Evolutionary conservation across 2,113 vertebrate species (phyloP), one percentile per base, ranked within the genome.

Genomic region (Ciconia maguari): DNA sequence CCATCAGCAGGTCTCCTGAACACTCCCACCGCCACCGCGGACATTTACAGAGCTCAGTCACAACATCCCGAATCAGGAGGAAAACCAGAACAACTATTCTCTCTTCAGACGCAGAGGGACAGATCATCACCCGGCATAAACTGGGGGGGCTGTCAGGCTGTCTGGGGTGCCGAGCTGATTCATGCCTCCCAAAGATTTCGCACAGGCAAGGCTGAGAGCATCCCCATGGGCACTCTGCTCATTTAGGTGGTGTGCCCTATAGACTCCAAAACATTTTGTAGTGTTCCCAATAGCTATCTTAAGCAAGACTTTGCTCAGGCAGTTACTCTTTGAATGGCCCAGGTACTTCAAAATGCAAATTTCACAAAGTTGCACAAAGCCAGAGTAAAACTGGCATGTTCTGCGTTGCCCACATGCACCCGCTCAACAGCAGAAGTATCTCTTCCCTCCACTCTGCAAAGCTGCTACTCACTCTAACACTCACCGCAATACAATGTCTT

Each of bases 141-240:
- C 5, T 1, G 1, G 16, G 26, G 46, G 4, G 21, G 25, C 22
- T 64, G 84, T 72, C 0, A 2, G 49, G 60, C n/a, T 57, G 58
- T 14, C 20, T 1, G 0, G 34, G 38, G 46, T 5, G 5, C 20
- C 1, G 0, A 80, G 51, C 46, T 46, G 18, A 48, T 66, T 52
- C 55, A n/a, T 2, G 0, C 4, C 24, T 60, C 30, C 38, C 9
- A 6, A 30, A 64, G 26, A 25, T n/a, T 61, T 22, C 36, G 34
- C 6, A 0, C 16, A 52, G 38, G 27, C 0, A 0, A 72, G 65
- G 49, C 24, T 54, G 12, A 57, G 21, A 32, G n/a, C 13, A 21
- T 36, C 48, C 48, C 36, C 2, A 1, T 5, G 12, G 49, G 26
- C 22, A 38, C 65, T 30, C 20, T 54, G 16, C n/a, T 21, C 58